phyloP scores from a whole-genome alignment of 2,797 vertebrate species.

The Clarias fuscus region DNA sequence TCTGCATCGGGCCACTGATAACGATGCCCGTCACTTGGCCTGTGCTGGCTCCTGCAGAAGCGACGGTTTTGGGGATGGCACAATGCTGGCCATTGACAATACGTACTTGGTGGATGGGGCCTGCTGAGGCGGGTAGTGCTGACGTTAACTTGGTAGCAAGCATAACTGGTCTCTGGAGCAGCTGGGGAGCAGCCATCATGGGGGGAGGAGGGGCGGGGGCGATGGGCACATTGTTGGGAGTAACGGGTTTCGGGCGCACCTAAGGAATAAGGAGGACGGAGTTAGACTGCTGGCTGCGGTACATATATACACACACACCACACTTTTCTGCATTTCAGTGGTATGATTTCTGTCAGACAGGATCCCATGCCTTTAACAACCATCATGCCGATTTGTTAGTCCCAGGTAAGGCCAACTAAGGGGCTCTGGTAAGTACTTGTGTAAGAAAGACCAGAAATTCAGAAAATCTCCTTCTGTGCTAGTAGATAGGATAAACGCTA shows the following conservation, averaged over 20 bases:
- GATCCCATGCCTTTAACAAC: conserved; percentile 26
- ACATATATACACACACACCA: conserved; percentile 38
- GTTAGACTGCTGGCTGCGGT: neutral
- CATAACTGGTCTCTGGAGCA: conserved; percentile 96
- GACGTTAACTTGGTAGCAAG: conserved; percentile 90
- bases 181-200: conserved; percentile 96
- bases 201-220: conserved; percentile 95
- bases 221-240: conserved; percentile 94
- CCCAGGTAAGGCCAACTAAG: conserved; percentile 58
- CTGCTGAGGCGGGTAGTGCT: conserved; percentile 83
- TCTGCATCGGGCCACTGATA: conserved; percentile 84
- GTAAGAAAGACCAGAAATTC: conserved; percentile 6
- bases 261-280: conserved; percentile 57
- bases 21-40: conserved; percentile 93
- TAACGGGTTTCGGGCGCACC: conserved; percentile 91
- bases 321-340: neutral
- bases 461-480: neutral
- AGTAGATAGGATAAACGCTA: neutral
- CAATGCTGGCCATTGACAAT: conserved; percentile 94
- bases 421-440: conserved; percentile 48
- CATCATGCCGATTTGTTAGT: conserved; percentile 36
- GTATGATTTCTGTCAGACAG: neutral
- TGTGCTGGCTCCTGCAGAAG: conserved; percentile 56
- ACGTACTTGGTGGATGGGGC: conserved; percentile 95
- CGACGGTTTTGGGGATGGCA: conserved; percentile 82